These are phyloP conservation scores for Diadophis punctatus DNA, from an alignment of 2,113 vertebrate genomes.

Conservation along the genomic window DNA sequence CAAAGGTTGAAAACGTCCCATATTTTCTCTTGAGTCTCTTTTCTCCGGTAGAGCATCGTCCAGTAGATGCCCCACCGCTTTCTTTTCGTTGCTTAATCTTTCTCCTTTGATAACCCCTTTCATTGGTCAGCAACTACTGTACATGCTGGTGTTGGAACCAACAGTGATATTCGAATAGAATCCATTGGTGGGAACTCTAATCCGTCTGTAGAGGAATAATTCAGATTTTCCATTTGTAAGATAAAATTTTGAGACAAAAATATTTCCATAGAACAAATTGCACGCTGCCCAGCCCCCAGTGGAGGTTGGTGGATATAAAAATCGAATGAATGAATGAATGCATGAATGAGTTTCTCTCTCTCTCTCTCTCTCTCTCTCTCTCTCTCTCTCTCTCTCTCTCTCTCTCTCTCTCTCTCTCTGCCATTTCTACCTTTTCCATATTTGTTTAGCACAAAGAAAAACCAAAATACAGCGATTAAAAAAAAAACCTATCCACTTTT, in stretches of 20 bases:
- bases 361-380: neutral
- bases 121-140: conserved; percentile 52
- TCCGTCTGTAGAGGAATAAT: conserved; percentile 69
- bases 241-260: conserved; percentile 48
- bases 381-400: too few relatives aligned
- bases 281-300: neutral
- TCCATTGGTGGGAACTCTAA: conserved; percentile 54
- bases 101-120: conserved; percentile 34
- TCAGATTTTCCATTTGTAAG: conserved; percentile 64
- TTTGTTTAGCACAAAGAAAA: neutral
- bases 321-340: too few relatives aligned
- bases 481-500: neutral
- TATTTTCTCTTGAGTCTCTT: conserved; percentile 55
- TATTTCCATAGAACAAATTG: neutral
- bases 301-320: neutral
- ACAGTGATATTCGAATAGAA: conserved; percentile 60
- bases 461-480: neutral
- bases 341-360: neutral
- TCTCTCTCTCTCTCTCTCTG: neutral
- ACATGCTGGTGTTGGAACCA: conserved; percentile 62
- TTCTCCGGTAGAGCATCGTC: conserved; percentile 31
- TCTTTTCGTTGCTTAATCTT: conserved; percentile 28
- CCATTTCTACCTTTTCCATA: neutral
- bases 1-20: conserved; percentile 30
- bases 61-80: conserved; percentile 37